phyloP scores from a whole-genome alignment of 2,888 invertebrate genomes.

The Lysandra coridon region DNA sequence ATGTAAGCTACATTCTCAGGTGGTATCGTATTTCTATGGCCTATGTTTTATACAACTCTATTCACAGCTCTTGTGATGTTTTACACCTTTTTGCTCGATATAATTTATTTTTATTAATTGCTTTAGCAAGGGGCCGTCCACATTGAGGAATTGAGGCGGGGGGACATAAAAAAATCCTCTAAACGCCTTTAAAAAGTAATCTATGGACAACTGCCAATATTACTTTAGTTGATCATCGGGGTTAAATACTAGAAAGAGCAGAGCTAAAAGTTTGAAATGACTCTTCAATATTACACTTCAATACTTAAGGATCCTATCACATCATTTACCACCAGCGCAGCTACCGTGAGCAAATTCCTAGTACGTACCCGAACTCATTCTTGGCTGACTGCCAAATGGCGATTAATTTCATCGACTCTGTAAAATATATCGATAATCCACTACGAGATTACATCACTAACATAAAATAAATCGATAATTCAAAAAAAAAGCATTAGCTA shows the following conservation, averaged over 20 bases:
- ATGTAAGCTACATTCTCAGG: constrained; percentile 57
- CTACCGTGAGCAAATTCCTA: neutral
- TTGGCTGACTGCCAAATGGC: constrained; percentile 9
- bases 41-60: constrained; percentile 36
- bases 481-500: too few species aligned
- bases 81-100: constrained; percentile 5
- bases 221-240: neutral
- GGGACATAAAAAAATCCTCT: neutral
- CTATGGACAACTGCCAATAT: too few species aligned
- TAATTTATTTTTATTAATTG: too few species aligned
- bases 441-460: neutral
- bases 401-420: constrained; percentile 3
- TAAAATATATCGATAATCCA: neutral
- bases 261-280: neutral
- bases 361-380: constrained; percentile 6
- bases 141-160: neutral
- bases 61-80: constrained; percentile 23
- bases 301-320: neutral
- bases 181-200: neutral
- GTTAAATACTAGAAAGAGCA: neutral
- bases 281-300: neutral
- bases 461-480: neutral
- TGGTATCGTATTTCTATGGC: constrained; percentile 45
- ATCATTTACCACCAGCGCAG: constrained; percentile 9
- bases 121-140: neutral